Evolutionary conservation across 1,140 invertebrate species (phyloP), one percentile per base, ranked within the genome.

Genomic region (Eupristina koningsbergeri): DNA sequence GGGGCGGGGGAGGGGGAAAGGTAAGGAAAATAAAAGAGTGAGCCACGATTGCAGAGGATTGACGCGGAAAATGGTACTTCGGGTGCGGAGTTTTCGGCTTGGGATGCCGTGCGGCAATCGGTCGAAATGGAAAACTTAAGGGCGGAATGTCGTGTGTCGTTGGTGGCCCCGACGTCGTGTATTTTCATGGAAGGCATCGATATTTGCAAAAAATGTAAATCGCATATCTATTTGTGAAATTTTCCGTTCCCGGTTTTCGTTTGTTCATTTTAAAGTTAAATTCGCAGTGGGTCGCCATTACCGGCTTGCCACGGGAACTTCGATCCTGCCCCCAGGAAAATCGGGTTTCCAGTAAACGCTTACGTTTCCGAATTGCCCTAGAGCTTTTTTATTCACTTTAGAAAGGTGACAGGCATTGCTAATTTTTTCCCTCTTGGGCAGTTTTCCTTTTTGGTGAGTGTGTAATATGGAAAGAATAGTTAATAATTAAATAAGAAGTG

Each of bases 121-220:
- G n/a, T 50, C 34, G 1, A 50, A 69, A 36, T 69, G 41, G 15
- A 69, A 69, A 78, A 61, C 41, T 5, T 31, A 41, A 78, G 50
- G n/a, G 31, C 15, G 47, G 47, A 50, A 50, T 50, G 8, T 50
- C 47, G 8, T 13, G n/a, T n/a, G n/a, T n/a, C n/a, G n/a, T n/a
- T n/a, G 47, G 47, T 50, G 15, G 17, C 9, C 47, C 9, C 15
- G 47, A 50, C 8, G 2, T 31, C 45, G 34, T 41, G 41, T 22
- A 11, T 17, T 17, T 74, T 50, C 41, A 17, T 29, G 17, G 8
- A 15, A 36, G 61, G 17, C 45, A 64, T 50, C 61, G 81, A 69
- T 83, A 77, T 83, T 77, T 64, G 0, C 47, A 77, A 77, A 47
- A 77, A 76, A 77, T 77, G 81, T 61, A 77, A 83, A 83, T 69